Base-by-base conservation (phyloP, 2,113 vertebrate genomes). In the Oreochromis niloticus region DNA sequence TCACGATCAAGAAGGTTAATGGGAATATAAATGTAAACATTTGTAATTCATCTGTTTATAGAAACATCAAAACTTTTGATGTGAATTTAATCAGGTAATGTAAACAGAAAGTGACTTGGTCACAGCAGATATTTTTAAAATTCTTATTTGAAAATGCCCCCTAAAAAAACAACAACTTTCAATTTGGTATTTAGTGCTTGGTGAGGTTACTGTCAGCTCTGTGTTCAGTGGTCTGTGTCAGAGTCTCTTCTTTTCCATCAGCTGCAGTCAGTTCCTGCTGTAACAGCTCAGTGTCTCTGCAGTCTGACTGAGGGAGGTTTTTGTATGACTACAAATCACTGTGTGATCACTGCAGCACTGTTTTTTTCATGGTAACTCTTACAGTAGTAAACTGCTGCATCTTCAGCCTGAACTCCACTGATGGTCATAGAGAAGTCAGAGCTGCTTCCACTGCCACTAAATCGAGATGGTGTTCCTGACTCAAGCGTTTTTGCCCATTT, bases 331-430 rank as follows among this genome's bases (percentile, higher is more conserved):
- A 48, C 30, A 46, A 82, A 85, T 91, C 90, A 94, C 90, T 92
- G 91, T 93, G 92, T 91, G 63, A 89, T 84, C 82, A 57, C 17
- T 0, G 1, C 2, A 22, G 2, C 13, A 34, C 22, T 6, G n/a
- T 57, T 32, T 56, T 73, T 34, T 30, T 83, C 54, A 4, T 30
- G 27, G 30, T 5, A 5, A 36, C 80, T 63, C 27, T 90, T 1
- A 36, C 94, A 95, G 86, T 92, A 94, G 17, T 91, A 95, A 85
- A 48, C 83, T 83, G 27, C 94, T 50, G 75, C 85, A 92, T 95
- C 92, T 7, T 92, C 88, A 30, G 68, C 19, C 66, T 92, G 88
- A 68, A 93, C 46, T 11, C 84, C 57, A 6, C 24, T 82, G 57
- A 63, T 82, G 16, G 24, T 82, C 81, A 82, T 12, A 4, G 30